Base-by-base conservation (phyloP, 2,888 invertebrate genomes). In the Pemphredon lugubris region DNA sequence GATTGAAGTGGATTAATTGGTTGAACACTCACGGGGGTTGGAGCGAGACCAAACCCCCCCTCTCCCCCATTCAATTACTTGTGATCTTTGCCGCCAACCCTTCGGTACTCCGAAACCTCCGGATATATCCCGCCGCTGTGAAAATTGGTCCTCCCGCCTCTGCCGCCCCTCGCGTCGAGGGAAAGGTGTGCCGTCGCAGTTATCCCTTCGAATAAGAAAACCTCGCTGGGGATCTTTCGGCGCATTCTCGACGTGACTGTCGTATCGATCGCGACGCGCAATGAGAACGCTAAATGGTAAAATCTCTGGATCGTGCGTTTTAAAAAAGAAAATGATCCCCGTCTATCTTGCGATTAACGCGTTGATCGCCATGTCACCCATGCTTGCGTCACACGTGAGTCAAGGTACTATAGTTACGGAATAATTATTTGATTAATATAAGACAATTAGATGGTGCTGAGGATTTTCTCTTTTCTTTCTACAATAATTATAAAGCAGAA, bases 1-100 rank as follows among this genome's bases (percentile, higher is more conserved):
- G 84, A 86, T 87, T 86, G 86, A 85, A 87, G 87, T 86, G 86
- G 87, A 87, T 87, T 87, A 87, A 87, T 87, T 87, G 87, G 87
- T 86, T 85, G 85, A 87, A 87, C 83, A 85, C 85, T 87, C 87
- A 82, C 86, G 84, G 82, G 86, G 84, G 83, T 86, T 84, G 77
- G 73, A 72, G 70, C 77, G 80, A 69, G 71, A 73, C 73, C 73
- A 53, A n/a, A n/a, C n/a, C n/a, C 72, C 61, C 70, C 74, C 76
- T 73, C 76, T 57, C 74, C 77, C 65, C 73, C 81, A 72, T 79
- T 77, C 81, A 85, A 85, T 86, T 84, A 84, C 84, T 86, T 84
- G 83, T 84, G 87, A 87, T 87, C 86, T 86, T 82, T 79, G 83
- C 84, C 83, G 83, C 76, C 80, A 79, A 82, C 82, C 82, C 82